Base-by-base conservation (phyloP, 1,140 invertebrate genomes). In the Drosophila littoralis region DNA sequence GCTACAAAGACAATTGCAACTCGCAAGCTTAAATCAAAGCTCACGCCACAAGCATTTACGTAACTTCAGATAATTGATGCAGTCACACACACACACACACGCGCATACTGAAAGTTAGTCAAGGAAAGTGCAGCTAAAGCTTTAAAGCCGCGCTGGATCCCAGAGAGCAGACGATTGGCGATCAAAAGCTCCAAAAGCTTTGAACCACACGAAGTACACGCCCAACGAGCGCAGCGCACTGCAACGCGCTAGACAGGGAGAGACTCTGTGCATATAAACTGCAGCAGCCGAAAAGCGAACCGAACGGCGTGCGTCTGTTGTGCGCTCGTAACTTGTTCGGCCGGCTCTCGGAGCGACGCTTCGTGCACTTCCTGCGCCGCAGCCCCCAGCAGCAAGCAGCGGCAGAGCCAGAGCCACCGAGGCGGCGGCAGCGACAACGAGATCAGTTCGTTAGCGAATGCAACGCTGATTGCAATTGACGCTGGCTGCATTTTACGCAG, bases 381-480 rank as follows among this genome's bases (percentile, higher is more conserved):
- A 54, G 61, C 66, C 64, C 77, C 77, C 55, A 55, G 68, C 64
- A 64, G 43, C 71, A 58, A 55, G 67, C 67, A 54, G 58, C 60
- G 40, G 57, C 22, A 51, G 69, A 73, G 68, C 69, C 77, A 85
- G 70, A 45, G 75, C 75, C 57, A 55, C 45, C 35, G 52, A 75
- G n/a, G n/a, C n/a, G n/a, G n/a, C n/a, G n/a, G 48, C 68, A 51
- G 22, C 63, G 46, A 61, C 82, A 68, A 52, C 67, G 45, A 70
- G 83, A 83, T 86, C 83, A 88, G 79, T 86, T 83, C 51, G 76
- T 69, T 88, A 72, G 76, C 84, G 83, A 86, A 82, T 86, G 84
- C 84, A 89, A 83, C 83, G 73, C 73, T 89, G 83, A 89, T 88
- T 86, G 84, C 84, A 86, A 82, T 82, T 81, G 81, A 83, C 77